phyloP scores from a whole-genome alignment of 2,113 vertebrate species.

The Dicrurus megarhynchus region DNA sequence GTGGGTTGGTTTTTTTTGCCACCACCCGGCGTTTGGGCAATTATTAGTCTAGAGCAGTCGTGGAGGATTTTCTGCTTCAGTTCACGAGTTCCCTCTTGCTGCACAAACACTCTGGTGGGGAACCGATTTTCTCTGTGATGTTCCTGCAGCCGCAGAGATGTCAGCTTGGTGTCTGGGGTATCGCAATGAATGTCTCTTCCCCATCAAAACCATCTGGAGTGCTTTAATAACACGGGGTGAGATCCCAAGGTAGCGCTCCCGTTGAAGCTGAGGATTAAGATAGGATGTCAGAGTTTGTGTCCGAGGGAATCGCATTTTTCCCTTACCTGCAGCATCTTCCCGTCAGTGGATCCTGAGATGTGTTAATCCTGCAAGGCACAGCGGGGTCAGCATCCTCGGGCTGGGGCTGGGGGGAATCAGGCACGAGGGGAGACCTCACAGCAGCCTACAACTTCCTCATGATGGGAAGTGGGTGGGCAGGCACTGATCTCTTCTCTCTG shows the following conservation, averaged over 20 bases:
- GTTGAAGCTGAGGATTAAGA: not conserved
- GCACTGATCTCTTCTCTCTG: not conserved
- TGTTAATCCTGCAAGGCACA: not conserved
- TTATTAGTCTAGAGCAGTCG: constrained; percentile 54
- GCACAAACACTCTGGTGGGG: constrained; percentile 40
- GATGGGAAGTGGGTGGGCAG: not conserved
- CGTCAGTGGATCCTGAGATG: not conserved
- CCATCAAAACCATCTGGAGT: constrained; percentile 52
- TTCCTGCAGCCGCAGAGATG: constrained; percentile 7
- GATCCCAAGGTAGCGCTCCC: not conserved
- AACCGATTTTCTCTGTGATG: constrained; percentile 50
- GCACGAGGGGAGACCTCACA: not conserved
- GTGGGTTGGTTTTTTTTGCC: not conserved
- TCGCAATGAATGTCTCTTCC: not conserved
- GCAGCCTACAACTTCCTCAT: rapidly evolving
- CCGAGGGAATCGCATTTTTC: not conserved
- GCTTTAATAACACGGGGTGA: constrained; percentile 2
- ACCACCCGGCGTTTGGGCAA: constrained; percentile 2
- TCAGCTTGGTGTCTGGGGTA: constrained; percentile 21
- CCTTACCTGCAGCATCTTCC: not conserved
- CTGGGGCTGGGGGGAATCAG: not conserved
- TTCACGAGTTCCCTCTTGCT: constrained; percentile 40
- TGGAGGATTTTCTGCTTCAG: constrained; percentile 53
- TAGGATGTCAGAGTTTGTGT: not conserved
- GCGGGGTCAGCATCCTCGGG: not conserved